Base-by-base conservation (phyloP, 2,797 vertebrate species). In the Anas acuta region DNA sequence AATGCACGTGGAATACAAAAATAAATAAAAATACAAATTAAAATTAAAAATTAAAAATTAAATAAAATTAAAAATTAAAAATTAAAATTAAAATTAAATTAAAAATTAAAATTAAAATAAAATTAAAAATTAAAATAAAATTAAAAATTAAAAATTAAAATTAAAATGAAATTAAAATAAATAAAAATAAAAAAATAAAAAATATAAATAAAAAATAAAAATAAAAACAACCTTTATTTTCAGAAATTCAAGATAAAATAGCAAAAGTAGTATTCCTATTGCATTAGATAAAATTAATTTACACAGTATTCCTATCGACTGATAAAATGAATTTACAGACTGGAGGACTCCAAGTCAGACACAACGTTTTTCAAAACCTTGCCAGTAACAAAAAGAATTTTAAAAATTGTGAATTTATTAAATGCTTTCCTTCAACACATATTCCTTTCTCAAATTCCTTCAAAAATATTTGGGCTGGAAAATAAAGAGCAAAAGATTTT, bases 381-480 rank as follows among this genome's bases (percentile, higher is more conserved):
- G 21, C 9, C 30, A 22, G 8, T 15, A 54, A 30, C 0, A 0
- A 8, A 5, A 13, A 54, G 21, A 20, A 3, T 47, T 9, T 41
- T 18, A 26, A 6, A 74, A 62, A 35, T 2, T 5, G 4, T 16
- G 2, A 11, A 11, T 35, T 10, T 35, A 20, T 51, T 25, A 11
- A 6, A 32, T 3, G 0, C 13, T 62, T 58, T 22, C 21, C 66
- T 56, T 43, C 64, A 8, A 2, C 11, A 9, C 5, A 2, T 26
- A 7, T 33, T 54, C 43, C 28, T 49, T 41, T n/a, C 54, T 23
- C 28, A 23, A 67, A 25, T 20, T 5, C n/a, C 61, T 53, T 74
- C 35, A n/a, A 15, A 54, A 45, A 26, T 8, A 15, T 32, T 13
- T 21, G 3, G 2, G 8, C 19, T 4, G 2, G 32, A 45, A 78